Base-by-base conservation (phyloP, 2,888 invertebrate species). In the Mellilla xanthometata region DNA sequence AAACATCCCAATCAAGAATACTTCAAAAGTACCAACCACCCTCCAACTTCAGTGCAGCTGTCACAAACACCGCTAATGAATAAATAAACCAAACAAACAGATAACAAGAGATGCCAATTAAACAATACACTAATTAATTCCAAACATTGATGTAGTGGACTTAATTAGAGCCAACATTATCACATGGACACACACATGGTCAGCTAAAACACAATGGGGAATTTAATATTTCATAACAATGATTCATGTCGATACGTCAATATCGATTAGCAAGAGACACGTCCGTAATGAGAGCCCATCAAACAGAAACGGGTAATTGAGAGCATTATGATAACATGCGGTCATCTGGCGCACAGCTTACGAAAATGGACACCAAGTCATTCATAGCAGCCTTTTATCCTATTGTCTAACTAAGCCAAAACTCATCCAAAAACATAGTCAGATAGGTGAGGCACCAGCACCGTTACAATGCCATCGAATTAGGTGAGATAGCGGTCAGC, bases 31-130 rank as follows among this genome's bases (percentile, higher is more conserved):
- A 28, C 12, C 13, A 11, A 10, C 58, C 64, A 60, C 68, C 72
- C 67, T 65, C 71, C 70, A 76, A 71, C 27, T 28, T 28, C 71
- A 67, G 75, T 76, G 74, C 74, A 67, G 74, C 80, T 80, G 80
- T 81, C 82, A 85, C 83, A 81, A 84, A 82, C 80, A 81, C 77
- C 74, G 75, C 83, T 88, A 88, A 87, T 88, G 83, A 88, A 85
- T 88, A 87, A 88, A 88, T 88, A 88, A 86, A 82, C 82, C 81
- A 79, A 83, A 84, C 81, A 85, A 85, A 87, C 86, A 88, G 85
- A 88, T 88, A 88, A 89, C 88, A 88, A 87, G 87, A 89, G 87
- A 89, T 86, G 86, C 87, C 88, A 88, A 88, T 89, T 89, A 88
- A 88, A 89, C 88, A 88, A 89, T 89, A 86, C 86, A 83, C 85